These are phyloP conservation scores for Oligia fasciuncula DNA, from an alignment of 2,888 invertebrate species.

Conservation along the genomic window DNA sequence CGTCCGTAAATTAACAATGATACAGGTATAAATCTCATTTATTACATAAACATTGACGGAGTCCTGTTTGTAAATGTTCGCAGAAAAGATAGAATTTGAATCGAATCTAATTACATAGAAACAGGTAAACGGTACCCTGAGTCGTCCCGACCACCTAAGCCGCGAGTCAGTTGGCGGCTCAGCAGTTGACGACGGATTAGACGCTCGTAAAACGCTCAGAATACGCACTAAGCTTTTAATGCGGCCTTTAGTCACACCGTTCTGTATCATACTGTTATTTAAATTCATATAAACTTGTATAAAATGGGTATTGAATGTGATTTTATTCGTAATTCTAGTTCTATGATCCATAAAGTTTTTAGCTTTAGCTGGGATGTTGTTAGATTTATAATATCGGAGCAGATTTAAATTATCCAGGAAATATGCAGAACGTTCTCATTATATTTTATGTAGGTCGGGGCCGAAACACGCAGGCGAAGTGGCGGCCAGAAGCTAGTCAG, in stretches of 20 bases:
- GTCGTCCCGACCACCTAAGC: conserved; percentile 62
- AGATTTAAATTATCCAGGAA: neutral
- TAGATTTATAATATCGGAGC: neutral
- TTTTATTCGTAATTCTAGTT: conserved; percentile 24
- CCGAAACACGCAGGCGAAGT: too few relatives aligned
- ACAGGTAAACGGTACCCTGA: conserved; percentile 37
- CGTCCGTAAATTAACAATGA: neutral
- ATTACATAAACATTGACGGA: neutral
- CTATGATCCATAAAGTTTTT: conserved; percentile 23
- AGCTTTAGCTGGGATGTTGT: conserved; percentile 1
- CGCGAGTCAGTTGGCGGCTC: conserved; percentile 47
- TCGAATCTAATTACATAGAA: conserved; percentile 12
- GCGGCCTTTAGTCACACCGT: conserved; percentile 72
- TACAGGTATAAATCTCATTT: neutral
- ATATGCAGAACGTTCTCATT: neutral
- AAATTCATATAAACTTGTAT: conserved; percentile 50
- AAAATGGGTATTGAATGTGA: conserved; percentile 34
- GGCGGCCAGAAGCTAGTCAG: too few relatives aligned
- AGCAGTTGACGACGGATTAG: conserved; percentile 72
- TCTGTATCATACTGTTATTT: conserved; percentile 52
- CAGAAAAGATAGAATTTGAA: neutral
- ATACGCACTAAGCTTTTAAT: conserved; percentile 68
- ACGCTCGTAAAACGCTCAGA: conserved; percentile 78
- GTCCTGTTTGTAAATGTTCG: neutral
- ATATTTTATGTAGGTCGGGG: too few relatives aligned